A percentile compares a stretch with the other conserved stretches of the same genome.
Conservation (phyloP, 2,113 vertebrate species). For the Hyaena hyaena region DNA sequence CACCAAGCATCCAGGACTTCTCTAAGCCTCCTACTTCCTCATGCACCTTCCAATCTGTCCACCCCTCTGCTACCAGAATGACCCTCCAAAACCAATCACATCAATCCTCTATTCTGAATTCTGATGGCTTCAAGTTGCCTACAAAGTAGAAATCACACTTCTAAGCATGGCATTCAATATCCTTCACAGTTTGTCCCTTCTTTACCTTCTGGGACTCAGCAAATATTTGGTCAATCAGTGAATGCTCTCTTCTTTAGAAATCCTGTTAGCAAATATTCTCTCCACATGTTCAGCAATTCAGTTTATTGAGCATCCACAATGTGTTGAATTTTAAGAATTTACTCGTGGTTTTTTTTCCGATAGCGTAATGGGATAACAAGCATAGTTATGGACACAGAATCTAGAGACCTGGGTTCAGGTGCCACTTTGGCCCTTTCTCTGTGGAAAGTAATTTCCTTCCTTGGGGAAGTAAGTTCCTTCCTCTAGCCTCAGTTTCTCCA, state of each 20-base stretch:
- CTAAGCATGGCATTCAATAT: not conserved
- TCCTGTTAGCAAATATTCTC: not conserved
- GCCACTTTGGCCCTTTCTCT: not conserved
- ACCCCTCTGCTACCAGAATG: not conserved
- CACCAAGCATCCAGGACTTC: not conserved
- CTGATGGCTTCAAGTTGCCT: not conserved
- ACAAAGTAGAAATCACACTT: not conserved
- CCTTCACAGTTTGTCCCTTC: not conserved
- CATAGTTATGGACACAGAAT: not conserved
- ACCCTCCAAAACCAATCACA: not conserved
- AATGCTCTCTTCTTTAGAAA: not conserved
- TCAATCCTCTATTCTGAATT: not conserved
- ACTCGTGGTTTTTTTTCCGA: not conserved
- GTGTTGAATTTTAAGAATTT: not conserved
- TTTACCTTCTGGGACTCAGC: not conserved
- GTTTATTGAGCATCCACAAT: not conserved
- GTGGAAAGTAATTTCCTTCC: not conserved
- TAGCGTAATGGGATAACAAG: conserved; percentile 5
- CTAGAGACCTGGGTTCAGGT: not conserved
- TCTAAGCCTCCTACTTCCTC: not conserved
- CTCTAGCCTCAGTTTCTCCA: not conserved
- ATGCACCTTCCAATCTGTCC: not conserved
- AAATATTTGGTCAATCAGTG: not conserved
- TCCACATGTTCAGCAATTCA: not conserved
- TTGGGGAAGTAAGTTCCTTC: not conserved